A percentile compares a stretch with the other conserved stretches of the same genome.
Evolutionary conservation across 2,113 vertebrate species (phyloP).

Genomic region (Rhinolophus sinicus): DNA sequence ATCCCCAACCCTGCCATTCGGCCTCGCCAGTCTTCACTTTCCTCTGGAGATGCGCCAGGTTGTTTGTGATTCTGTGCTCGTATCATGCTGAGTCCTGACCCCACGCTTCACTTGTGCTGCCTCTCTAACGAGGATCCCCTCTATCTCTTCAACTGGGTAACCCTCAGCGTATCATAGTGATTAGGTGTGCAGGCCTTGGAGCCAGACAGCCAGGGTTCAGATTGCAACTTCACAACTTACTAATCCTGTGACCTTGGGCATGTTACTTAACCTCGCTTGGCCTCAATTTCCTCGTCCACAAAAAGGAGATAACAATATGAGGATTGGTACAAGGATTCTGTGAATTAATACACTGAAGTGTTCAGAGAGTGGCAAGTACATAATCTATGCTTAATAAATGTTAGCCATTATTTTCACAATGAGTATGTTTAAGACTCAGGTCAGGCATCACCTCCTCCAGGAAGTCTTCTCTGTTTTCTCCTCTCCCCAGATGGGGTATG

Average conservation of each 20-base stretch:
- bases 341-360: background rate
- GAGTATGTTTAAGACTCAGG: background rate
- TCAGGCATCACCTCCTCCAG: background rate
- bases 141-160: background rate
- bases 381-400: background rate
- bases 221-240: background rate
- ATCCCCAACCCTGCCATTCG: background rate
- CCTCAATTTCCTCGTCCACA: background rate
- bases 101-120: background rate
- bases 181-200: background rate
- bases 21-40: background rate
- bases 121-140: background rate
- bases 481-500: background rate
- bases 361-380: background rate
- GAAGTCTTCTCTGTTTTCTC: constrained; percentile 15
- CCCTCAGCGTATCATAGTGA: background rate
- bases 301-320: background rate
- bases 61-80: background rate
- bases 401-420: background rate
- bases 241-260: background rate
- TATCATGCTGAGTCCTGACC: background rate
- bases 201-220: background rate
- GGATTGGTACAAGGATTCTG: background rate
- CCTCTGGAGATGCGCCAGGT: no score
- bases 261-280: background rate